Base-by-base conservation (phyloP, 2,888 invertebrate species). In the Gymnosoma rotundatum region DNA sequence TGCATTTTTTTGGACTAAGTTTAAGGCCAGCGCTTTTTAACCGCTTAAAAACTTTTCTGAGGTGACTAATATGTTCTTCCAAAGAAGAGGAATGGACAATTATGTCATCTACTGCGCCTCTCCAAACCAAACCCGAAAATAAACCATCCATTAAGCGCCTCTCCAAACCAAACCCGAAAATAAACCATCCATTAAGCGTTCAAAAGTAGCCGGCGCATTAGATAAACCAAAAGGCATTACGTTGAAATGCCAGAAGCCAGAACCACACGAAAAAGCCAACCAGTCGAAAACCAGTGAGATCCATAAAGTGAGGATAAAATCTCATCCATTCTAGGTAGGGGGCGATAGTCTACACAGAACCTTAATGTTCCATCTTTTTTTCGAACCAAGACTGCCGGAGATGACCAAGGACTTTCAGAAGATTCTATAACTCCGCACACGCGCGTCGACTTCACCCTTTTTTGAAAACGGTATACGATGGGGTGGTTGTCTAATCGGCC, bases 211-310 rank as follows among this genome's bases (percentile, higher is more conserved):
- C 16, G 69, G 69, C 1, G 42, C 69, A 42, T 69, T 69, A 4
- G 54, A 54, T 20, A 56, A n/a, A 0, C 82, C 85, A 78, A 87
- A 87, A 1, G 87, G 88, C 88, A 38, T 38, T 38, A 38, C 38
- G 10, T 38, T 38, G 1, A 38, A 38, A 38, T 38, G 4, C 7
- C 38, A 10, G 1, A 38, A 38, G 10, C 38, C 10, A 38, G 8
- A 38, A 10, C 38, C 38, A 7, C 38, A 38, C 10, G 38, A 38
- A 38, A 38, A 38, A 38, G 38, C 38, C 25, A 2, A 25, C 4
- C 25, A n/a, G 80, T 80, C 0, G 74, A 67, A 56, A 83, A 86
- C 80, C 80, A 83, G 20, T 32, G 36, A 1, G 80, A 48, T 42
- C 83, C 69, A 50, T 61, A 45, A 12, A 78, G 14, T 2, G 75